Evolutionary conservation across 64 coral and sea anemone species (phyloP), one percentile per base, ranked within the genome.

Genomic region (Actinia equina): DNA sequence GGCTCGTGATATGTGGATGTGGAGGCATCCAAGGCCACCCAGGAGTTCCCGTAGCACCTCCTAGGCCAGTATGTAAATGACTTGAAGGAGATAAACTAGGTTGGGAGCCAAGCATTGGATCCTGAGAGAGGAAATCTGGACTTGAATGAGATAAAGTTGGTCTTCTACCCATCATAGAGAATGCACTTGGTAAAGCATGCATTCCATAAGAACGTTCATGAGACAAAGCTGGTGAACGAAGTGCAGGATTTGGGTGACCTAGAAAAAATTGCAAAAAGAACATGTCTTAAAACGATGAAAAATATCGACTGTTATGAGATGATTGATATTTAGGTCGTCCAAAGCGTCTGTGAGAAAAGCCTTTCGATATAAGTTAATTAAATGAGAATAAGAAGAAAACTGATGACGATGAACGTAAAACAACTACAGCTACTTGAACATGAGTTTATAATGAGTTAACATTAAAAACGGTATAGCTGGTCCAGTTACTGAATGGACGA

Each of bases 101-200:
- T 70, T 90, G 93, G 44, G 93, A 93, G 82, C 79, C 79, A n/a
- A 97, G 86, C 54, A 99, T 90, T 61, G 97, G 97, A 60, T 99
- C 97, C 54, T 98, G 95, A 10, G 71, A 83, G 80, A 99, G 89
- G 42, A 90, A 85, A n/a, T 86, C 79, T 86, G 85, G 82, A 67
- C 85, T 88, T 42, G 85, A 89, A 41, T 89, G 57, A 80, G 94
- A 93, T 14, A 99, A 88, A 52, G 85, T 88, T 67, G 93, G 88
- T 85, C 97, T 92, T 91, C 97, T 99, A 6, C 93, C 86, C 91
- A 99, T 99, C 86, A 99, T 90, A 86, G 97, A 95, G 76, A 99
- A 99, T 19, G 97, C 97, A 88, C 93, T 93, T 86, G 97, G 91
- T 49, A 91, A 69, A 67, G 89, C 71, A 52, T 92, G 93, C 90